Evolutionary conservation across 2,113 vertebrate species (phyloP).

Genomic region (Poeciliopsis turrubarensis): DNA sequence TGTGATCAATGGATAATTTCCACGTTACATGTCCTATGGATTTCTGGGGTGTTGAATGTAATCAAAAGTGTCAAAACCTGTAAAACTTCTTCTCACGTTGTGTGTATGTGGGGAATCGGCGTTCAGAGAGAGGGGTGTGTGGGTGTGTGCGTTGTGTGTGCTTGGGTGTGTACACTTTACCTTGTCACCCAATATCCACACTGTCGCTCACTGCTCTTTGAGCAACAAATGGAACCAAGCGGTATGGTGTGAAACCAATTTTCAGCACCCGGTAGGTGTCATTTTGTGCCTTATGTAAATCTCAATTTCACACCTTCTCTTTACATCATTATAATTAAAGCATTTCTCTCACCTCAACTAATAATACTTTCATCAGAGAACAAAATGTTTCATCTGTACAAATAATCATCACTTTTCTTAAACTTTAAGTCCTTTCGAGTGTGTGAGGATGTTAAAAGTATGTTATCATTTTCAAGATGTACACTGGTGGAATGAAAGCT

Average conservation of each 20-base stretch:
- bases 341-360: conserved; percentile 25
- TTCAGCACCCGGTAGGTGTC: conserved; percentile 62
- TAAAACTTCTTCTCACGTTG: conserved; percentile 53
- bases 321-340: conserved; percentile 56
- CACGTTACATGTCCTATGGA: conserved; percentile 63
- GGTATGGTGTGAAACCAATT: conserved; percentile 72
- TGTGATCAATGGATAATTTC: conserved; percentile 76
- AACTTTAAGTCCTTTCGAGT: conserved; percentile 3
- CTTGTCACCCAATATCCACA: conserved; percentile 55
- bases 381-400: background rate
- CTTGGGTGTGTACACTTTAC: conserved; percentile 29
- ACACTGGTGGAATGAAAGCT: background rate
- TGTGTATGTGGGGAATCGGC: conserved; percentile 13
- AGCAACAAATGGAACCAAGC: conserved; percentile 65
- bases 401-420: background rate
- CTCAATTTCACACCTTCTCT: conserved; percentile 34
- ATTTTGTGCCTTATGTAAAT: conserved; percentile 56
- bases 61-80: conserved; percentile 74
- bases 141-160: conserved; percentile 10
- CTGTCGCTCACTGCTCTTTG: conserved; percentile 42
- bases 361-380: conserved; percentile 12
- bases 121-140: background rate
- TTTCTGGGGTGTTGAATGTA: conserved; percentile 63
- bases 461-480: background rate
- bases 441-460: background rate